Evolutionary conservation across 1,140 invertebrate species (phyloP).

Genomic region (Bursaphelenchus mucronatus): DNA sequence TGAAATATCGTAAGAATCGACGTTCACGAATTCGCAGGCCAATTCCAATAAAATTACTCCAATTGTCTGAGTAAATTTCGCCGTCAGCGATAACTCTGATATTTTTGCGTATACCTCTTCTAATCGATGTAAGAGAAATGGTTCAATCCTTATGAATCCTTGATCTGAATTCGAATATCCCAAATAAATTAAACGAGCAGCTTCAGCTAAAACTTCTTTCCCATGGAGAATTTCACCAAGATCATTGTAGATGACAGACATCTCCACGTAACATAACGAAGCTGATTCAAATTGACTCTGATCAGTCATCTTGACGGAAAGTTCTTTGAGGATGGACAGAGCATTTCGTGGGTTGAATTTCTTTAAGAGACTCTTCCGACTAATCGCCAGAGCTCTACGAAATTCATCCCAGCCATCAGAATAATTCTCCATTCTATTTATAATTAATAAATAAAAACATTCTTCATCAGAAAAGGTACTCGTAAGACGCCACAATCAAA

Average conservation of each 20-base stretch:
- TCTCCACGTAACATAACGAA: slow-evolving; percentile 12
- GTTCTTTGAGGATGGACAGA: slow-evolving; percentile 16
- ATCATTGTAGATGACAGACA: slow-evolving; percentile 4
- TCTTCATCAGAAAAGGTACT: not conserved
- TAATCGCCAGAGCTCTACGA: slow-evolving; percentile 15
- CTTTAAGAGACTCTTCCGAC: slow-evolving; percentile 41
- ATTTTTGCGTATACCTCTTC: no score
- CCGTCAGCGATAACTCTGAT: no score
- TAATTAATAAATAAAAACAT: slow-evolving; percentile 18
- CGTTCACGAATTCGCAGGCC: not conserved
- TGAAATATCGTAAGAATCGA: not conserved
- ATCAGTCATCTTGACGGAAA: slow-evolving; percentile 10
- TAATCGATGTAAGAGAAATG: slow-evolving; percentile 3
- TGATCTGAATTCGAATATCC: slow-evolving; percentile 1
- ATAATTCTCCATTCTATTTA: slow-evolving; percentile 33
- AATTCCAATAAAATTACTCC: slow-evolving; percentile 15
- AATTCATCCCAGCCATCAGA: slow-evolving; percentile 42
- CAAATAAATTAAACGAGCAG: not conserved
- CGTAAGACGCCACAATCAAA: not conserved
- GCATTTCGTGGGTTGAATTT: slow-evolving; percentile 43
- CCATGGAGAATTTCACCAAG: not conserved
- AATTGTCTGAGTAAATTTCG: no score
- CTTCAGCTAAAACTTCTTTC: not conserved
- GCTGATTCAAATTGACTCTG: not conserved
- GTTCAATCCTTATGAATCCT: slow-evolving; percentile 1